Base-by-base conservation (phyloP, 2,797 vertebrate genomes). In the Orestias chungarensis region DNA sequence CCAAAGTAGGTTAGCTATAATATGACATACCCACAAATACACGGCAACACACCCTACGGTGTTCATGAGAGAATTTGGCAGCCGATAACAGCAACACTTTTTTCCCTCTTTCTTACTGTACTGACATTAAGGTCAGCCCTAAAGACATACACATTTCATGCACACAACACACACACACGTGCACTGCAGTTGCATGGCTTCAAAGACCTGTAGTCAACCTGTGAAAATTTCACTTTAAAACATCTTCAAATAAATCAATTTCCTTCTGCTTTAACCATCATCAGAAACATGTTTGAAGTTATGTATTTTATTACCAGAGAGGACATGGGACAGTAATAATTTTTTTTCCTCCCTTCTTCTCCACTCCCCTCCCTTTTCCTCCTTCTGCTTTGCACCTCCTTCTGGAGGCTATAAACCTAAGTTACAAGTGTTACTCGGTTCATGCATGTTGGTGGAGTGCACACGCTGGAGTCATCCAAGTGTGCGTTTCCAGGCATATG, bases 181-280 rank as follows among this genome's bases (percentile, higher is more conserved):
- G 78, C 79, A 68, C 52, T 29, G 50, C 38, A 31, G 40, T 35
- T 47, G 31, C 54, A 49, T 82, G 74, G 81, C 93, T 93, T 94
- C 93, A 94, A 94, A 94, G 91, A 87, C 81, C 84, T 71, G 82
- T 84, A 82, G 86, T 88, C 88, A 91, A 93, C 91, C 87, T 91
- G 90, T 91, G 86, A 92, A 91, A 93, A 90, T 90, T 87, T 90
- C 86, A 90, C 90, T 92, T 91, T 93, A 91, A 92, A 91, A 93
- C 87, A 91, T 93, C 91, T 93, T 93, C 87, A 94, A 92, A 94
- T 93, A 93, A 93, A 94, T 94, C 93, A 92, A 91, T 93, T 93
- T 93, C 89, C 90, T 87, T 82, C 88, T 88, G 86, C 90, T 90
- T 92, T 93, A 92, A 89, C 86, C 88, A 82, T 92, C 91, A 93